Evolutionary conservation across 2,888 invertebrate species (phyloP), one percentile per base, ranked within the genome.

Genomic region (Cephus pygmeus): DNA sequence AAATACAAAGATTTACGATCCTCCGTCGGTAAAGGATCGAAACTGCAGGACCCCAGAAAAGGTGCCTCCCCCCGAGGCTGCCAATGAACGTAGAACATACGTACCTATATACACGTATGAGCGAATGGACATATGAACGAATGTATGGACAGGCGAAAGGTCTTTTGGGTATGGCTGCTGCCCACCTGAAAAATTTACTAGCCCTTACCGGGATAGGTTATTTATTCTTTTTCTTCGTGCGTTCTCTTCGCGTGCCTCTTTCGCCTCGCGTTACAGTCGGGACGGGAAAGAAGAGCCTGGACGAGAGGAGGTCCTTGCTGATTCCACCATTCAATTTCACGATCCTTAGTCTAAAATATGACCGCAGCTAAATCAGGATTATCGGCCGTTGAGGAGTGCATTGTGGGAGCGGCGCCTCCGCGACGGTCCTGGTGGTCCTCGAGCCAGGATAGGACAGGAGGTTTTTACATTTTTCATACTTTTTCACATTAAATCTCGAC

Each of bases 251-350:
- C 23, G 56, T 6, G 56, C 56, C 23, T 56, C 56, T 56, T 56
- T 23, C 56, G 6, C 56, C 56, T 56, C 56, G 36, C 56, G 56
- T 23, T 23, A 56, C 23, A 56, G 56, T 9, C 9, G 23, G 9
- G 23, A 56, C 15, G 56, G 9, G 78, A 81, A 69, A 75, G 77
- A 73, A 69, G 77, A 68, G 69, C 12, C 71, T 76, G 69, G 75
- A 79, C 75, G 77, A 69, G 77, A 69, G 77, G 75, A 73, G 75
- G 73, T 75, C 69, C 76, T 79, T 81, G 82, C 85, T 88, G 87
- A 88, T 88, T 89, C 86, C 82, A 82, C 87, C 87, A 87, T 88
- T 89, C 88, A 88, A 89, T 89, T 89, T 88, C 86, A 86, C 86
- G 85, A 88, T 85, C 87, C 83, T 89, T 85, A 87, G 84, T 83